These are phyloP conservation scores for Campylomormyrus numenius DNA, from an alignment of 2,113 vertebrate genomes.

Conservation along the genomic window DNA sequence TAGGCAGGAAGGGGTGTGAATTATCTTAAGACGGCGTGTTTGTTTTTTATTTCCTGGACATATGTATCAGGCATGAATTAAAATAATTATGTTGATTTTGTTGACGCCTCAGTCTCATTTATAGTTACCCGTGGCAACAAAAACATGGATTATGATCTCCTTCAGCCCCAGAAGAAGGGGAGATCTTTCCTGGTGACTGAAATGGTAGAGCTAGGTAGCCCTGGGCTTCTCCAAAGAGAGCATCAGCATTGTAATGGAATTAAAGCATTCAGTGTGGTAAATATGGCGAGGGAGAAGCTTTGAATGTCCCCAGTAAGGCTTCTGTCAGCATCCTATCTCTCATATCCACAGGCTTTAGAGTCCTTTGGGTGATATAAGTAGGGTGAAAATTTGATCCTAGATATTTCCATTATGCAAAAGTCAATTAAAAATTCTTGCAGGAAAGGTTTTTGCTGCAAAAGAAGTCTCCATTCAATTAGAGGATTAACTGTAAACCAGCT, in stretches of 20 bases:
- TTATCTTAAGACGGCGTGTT: background rate
- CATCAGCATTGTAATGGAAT: background rate
- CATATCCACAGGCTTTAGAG: background rate
- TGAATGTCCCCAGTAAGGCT: background rate
- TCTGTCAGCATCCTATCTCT: background rate
- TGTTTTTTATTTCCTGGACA: background rate
- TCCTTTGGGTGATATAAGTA: background rate
- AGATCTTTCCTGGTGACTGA: background rate
- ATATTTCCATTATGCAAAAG: background rate
- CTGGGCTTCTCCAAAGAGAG: background rate
- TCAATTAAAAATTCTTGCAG: background rate
- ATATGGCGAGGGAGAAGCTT: background rate
- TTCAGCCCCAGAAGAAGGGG: background rate
- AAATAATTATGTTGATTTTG: background rate
- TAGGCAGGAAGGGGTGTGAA: background rate
- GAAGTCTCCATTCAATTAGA: background rate
- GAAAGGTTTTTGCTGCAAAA: background rate
- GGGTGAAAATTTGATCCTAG: background rate
- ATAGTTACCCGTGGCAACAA: background rate
- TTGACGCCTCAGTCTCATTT: background rate
- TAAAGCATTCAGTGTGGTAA: background rate
- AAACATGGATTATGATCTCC: background rate
- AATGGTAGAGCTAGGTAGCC: background rate
- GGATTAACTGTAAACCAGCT: background rate
- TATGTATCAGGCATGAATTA: background rate